Evolutionary conservation across 2,113 vertebrate genomes (phyloP), one percentile per base, ranked within the genome.

Genomic region (Petaurus breviceps): DNA sequence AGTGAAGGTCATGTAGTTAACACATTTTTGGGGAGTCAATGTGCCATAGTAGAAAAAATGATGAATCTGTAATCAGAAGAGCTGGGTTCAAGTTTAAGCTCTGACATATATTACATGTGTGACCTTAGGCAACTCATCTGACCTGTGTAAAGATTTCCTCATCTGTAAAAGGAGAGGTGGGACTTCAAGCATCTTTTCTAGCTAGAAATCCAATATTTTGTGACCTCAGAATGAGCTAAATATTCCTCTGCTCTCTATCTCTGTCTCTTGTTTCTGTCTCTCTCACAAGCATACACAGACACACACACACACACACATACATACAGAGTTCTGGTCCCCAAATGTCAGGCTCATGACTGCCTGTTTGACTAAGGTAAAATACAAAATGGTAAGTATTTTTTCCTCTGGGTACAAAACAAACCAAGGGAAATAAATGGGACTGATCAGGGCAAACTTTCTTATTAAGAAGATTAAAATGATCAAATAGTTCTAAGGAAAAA

Each of bases 391-490:
- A 95, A 97, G 16, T 93, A 2, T 89, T 92, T 24, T 24, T 95
- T 92, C 77, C 97, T 97, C 89, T 93, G 93, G 90, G 3, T 19
- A 57, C 51, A 96, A 94, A 31, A 94, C 46, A 94, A 51, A 90
- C 25, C 54, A 93, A 49, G 37, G 84, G 96, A 92, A 24, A 95
- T 24, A 51, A 53, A 89, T 23, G 43, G 43, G 49, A 94, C 93
- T 95, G 94, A 90, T 57, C 8, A 94, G 96, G 51, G 43, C 25
- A 90, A 28, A 12, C 19, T 93, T 46, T 89, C 23, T 3, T 25
- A 92, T 77, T 25, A 97, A 95, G n/a, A 97, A 96, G 53, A 53
- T 16, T 16, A 61, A n/a, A 16, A 25, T 94, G 57, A 90, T 94
- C 68, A 93, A 37, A 3, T 93, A 43, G 24, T 84, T 92, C 14